Evolutionary conservation across 2,113 vertebrate genomes (phyloP), one percentile per base, ranked within the genome.

Genomic region (Girardinichthys multiradiatus): DNA sequence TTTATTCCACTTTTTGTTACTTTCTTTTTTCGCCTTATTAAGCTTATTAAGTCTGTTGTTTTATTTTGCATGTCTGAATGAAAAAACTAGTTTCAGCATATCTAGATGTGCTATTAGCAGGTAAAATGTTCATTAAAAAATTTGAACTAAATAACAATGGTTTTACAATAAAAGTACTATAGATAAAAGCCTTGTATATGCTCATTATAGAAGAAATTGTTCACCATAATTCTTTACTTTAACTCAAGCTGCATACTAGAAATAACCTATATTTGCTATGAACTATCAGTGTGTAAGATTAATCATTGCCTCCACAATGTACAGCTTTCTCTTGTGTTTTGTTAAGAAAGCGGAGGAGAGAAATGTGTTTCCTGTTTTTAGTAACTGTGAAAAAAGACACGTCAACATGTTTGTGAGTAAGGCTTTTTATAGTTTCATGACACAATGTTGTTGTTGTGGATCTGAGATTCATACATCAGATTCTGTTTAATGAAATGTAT

Each of bases 391-490:
- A 64, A 67, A 64, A 61, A 14, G 26, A 45, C 13, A 57, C 10
- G n/a, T 28, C 15, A 72, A 31, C 13, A 27, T 39, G 12, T 31
- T 33, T 68, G 13, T 67, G 19, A 48, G 42, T 51, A 68, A 57
- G 66, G 48, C 68, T 48, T 9, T 59, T 70, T 17, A 67, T 64
- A 26, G n/a, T 73, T 68, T 24, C 71, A 48, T 64, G 26, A 80
- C 31, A 57, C 8, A 76, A 61, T 68, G 39, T 78, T 64, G 21
- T n/a, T n/a, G n/a, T 69, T 80, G n/a, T 71, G 24, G 28, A 27
- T 69, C 15, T 76, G 10, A 66, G 68, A 26, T 81, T 59, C n/a
- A 57, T 57, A 30, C 17, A 81, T 57, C 33, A 14, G 21, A 62
- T 21, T 11, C 28, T 57, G 21, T n/a, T 26, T 63, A 48, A 17